Percentiles rank a stretch among this genome's conserved stretches.
Conservation (phyloP, 2,113 vertebrate species). For the Electrona antarctica region DNA sequence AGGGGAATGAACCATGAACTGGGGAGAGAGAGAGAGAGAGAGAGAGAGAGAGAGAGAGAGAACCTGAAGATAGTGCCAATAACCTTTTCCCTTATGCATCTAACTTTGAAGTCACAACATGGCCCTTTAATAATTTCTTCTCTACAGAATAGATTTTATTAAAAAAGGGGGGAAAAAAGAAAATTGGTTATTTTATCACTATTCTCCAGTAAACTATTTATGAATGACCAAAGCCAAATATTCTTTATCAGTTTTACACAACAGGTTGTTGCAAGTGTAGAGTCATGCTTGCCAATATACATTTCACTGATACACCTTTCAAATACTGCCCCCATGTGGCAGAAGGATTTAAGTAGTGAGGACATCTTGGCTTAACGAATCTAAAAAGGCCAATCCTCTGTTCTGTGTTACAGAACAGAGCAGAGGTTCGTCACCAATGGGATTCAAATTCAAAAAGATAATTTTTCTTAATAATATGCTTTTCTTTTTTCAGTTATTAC, state of each 20-base stretch:
- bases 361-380: too few species aligned
- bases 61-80: slow-evolving; percentile 13
- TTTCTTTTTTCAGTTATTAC: too few species aligned
- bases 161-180: too few species aligned
- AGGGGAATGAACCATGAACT: slow-evolving; percentile 7
- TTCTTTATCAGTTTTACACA: slow-evolving; percentile 22
- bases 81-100: slow-evolving; percentile 9
- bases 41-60: background rate
- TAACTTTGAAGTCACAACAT: slow-evolving; percentile 18
- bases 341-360: background rate
- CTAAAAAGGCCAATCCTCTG: too few species aligned
- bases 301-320: slow-evolving; percentile 1
- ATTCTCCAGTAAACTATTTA: slow-evolving; percentile 14
- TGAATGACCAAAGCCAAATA: slow-evolving; percentile 34
- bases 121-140: background rate
- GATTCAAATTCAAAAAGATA: too few species aligned
- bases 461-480: too few species aligned
- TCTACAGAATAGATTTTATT: background rate
- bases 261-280: slow-evolving; percentile 46
- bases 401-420: too few species aligned
- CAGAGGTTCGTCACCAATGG: too few species aligned
- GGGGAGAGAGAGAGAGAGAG: slow-evolving; percentile 14
- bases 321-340: slow-evolving; percentile 67
- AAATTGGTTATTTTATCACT: too few species aligned
- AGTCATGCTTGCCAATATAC: background rate